Percentiles rank a stretch among this genome's conserved stretches.
These are phyloP conservation scores for Ostrea edulis DNA, from an alignment of 1,140 invertebrate genomes.

Conservation along the genomic window DNA sequence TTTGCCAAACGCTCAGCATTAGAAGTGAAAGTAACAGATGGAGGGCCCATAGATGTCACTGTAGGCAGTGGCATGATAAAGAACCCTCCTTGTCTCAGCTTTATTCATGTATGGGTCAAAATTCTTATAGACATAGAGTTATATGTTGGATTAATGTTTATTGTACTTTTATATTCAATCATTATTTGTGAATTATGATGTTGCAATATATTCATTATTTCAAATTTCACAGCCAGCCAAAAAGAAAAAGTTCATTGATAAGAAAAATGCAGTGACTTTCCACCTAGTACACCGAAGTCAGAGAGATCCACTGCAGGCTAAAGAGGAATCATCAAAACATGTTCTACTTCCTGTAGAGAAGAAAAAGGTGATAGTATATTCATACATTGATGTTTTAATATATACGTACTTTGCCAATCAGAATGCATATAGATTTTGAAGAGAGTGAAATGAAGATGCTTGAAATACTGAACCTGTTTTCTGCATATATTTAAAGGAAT, in stretches of 20 bases:
- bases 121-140: no score
- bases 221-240: slow-evolving; percentile 61
- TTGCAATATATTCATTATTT: no score
- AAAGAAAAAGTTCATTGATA: slow-evolving; percentile 90
- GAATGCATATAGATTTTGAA: neutral
- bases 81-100: no score
- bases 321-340: slow-evolving; percentile 92
- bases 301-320: slow-evolving; percentile 92
- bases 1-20: no score
- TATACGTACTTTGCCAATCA: neutral
- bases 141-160: no score
- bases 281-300: slow-evolving; percentile 95
- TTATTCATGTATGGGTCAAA: no score
- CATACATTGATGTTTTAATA: neutral
- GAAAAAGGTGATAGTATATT: slow-evolving; percentile 50
- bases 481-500: neutral
- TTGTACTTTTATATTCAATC: no score
- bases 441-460: neutral
- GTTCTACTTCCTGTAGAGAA: slow-evolving; percentile 84
- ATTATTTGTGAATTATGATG: no score
- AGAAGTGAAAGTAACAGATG: no score
- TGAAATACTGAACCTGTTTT: neutral
- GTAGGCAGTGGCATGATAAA: no score
- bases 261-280: slow-evolving; percentile 94
- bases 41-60: no score